These are phyloP conservation scores for Pristionchus arcanus DNA, from an alignment of 2,888 invertebrate genomes.

Conservation along the genomic window DNA sequence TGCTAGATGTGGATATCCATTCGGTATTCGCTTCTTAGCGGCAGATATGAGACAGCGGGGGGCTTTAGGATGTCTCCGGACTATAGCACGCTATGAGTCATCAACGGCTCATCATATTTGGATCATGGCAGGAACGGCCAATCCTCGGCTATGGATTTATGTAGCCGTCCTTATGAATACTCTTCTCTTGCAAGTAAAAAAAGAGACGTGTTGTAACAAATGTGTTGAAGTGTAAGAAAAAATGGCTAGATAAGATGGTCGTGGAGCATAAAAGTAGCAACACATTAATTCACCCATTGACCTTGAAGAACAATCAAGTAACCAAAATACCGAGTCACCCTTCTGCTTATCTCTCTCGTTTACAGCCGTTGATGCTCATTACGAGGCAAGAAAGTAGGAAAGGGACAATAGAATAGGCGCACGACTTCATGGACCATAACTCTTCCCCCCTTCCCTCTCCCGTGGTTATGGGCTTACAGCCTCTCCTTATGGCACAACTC, in stretches of 20 bases:
- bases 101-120: not conserved
- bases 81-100: not conserved
- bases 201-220: too few species aligned
- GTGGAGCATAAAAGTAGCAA: too few species aligned
- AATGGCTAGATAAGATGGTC: too few species aligned
- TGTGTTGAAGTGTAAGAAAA: too few species aligned
- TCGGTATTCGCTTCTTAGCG: not conserved
- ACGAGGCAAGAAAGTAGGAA: too few species aligned
- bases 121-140: too few species aligned
- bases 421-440: conserved; percentile 30
- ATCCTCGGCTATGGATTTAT: too few species aligned
- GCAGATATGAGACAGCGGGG: not conserved
- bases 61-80: not conserved
- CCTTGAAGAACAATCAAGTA: too few species aligned
- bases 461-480: conserved; percentile 37
- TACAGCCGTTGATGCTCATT: not conserved
- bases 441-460: not conserved
- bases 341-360: not conserved
- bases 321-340: not conserved
- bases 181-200: too few species aligned
- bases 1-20: not conserved
- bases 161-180: too few species aligned
- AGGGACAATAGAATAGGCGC: not conserved
- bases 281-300: too few species aligned
- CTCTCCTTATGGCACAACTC: not conserved